These are phyloP conservation scores for Tachystola acroxantha DNA, from an alignment of 2,888 invertebrate genomes.

Conservation along the genomic window DNA sequence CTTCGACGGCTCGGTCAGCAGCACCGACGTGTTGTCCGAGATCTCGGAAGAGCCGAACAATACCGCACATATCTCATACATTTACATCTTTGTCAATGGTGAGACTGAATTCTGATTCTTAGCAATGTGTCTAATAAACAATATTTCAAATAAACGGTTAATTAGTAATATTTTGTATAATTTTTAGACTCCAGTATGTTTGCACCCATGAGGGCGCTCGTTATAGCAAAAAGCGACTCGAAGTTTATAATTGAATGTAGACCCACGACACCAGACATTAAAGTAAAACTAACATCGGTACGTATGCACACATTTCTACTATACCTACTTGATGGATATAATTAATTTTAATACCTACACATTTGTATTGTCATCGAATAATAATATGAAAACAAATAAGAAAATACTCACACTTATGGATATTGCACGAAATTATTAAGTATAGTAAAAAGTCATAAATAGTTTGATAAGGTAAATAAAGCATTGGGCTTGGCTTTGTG, in stretches of 20 bases:
- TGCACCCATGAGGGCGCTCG: slow-evolving; percentile 59
- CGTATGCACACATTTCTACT: slow-evolving; percentile 36
- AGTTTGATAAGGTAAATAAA: slow-evolving; percentile 12
- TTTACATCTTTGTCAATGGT: slow-evolving; percentile 68
- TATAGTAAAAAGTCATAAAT: neutral
- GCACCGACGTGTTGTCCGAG: slow-evolving; percentile 35
- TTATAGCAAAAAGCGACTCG: slow-evolving; percentile 39
- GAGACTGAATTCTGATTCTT: slow-evolving; percentile 32
- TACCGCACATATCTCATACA: slow-evolving; percentile 49
- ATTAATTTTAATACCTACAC: neutral
- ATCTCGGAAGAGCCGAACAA: slow-evolving; percentile 52
- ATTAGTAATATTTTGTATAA: slow-evolving; percentile 27
- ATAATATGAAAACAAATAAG: too few relatives aligned
- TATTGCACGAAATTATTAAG: neutral
- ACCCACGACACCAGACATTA: slow-evolving; percentile 63
- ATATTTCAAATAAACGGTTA: slow-evolving; percentile 12
- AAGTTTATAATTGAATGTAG: slow-evolving; percentile 63
- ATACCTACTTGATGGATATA: neutral
- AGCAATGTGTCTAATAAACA: slow-evolving; percentile 3
- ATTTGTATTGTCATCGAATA: neutral
- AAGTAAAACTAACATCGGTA: slow-evolving; percentile 55
- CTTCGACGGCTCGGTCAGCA: slow-evolving; percentile 54
- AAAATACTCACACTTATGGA: neutral
- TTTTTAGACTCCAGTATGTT: slow-evolving; percentile 65
- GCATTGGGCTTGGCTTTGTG: slow-evolving; percentile 29